Evolutionary conservation across 2,888 invertebrate species (phyloP).

Genomic region (Rhingia campestris): DNA sequence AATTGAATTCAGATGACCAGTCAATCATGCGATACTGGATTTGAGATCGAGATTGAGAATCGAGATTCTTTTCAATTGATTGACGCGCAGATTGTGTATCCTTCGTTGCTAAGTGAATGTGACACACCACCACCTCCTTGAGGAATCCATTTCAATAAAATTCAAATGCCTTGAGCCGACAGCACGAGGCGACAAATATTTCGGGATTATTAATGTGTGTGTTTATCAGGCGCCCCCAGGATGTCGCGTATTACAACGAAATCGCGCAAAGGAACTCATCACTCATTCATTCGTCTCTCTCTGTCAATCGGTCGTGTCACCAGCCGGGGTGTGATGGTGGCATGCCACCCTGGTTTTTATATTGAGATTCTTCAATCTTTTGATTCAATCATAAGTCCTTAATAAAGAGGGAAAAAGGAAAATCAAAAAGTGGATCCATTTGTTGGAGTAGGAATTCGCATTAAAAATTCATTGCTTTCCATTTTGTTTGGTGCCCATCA

Average conservation of each 20-base stretch:
- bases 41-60: constrained; percentile 28
- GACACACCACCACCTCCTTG: constrained; percentile 8
- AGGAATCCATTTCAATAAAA: constrained; percentile 61
- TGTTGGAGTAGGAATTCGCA: constrained; percentile 70
- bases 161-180: constrained; percentile 63
- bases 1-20: constrained; percentile 74
- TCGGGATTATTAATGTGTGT: constrained; percentile 65
- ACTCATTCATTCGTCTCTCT: constrained; percentile 58
- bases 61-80: constrained; percentile 47
- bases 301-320: constrained; percentile 63
- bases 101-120: constrained; percentile 44
- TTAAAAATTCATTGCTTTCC: constrained; percentile 73
- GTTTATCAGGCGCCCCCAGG: constrained; percentile 45
- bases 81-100: constrained; percentile 40
- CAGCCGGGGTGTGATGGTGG: constrained; percentile 39
- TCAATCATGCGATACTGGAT: constrained; percentile 67
- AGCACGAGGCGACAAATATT: constrained; percentile 39
- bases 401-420: constrained; percentile 61
- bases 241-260: constrained; percentile 48
- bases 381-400: constrained; percentile 74
- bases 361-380: constrained; percentile 73
- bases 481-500: constrained; percentile 30
- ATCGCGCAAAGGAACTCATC: constrained; percentile 59
- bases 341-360: constrained; percentile 52
- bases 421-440: constrained; percentile 73